Conservation (phyloP, 2,797 vertebrate species). For the Spatula versicolor region DNA sequence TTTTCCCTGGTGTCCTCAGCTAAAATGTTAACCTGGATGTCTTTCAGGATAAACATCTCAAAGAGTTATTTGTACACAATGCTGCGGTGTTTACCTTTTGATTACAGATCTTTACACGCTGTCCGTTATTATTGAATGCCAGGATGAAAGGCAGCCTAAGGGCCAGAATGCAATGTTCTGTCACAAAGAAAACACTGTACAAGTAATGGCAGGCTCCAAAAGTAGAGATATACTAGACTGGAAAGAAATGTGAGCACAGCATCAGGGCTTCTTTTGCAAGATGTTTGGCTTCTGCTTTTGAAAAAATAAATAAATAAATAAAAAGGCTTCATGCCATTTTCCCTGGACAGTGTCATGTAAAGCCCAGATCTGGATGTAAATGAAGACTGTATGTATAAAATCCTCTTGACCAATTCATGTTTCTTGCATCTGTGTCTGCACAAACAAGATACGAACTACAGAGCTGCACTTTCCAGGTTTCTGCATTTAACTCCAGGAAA, state of each 20-base stretch:
- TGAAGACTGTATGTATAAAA: not conserved
- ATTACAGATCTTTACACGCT: constrained; percentile 71
- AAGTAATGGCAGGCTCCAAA: constrained; percentile 47
- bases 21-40: constrained; percentile 58
- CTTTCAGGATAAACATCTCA: constrained; percentile 65
- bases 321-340: not conserved
- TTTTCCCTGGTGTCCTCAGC: constrained; percentile 43
- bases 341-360: not conserved
- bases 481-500: not conserved
- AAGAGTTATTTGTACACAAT: constrained; percentile 59
- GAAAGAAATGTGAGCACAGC: not conserved
- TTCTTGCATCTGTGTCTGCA: not conserved
- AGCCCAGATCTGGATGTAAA: not conserved
- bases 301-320: not conserved
- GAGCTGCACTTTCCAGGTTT: not conserved
- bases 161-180: constrained; percentile 36
- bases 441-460: not conserved
- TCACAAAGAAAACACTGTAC: constrained; percentile 66
- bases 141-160: constrained; percentile 64
- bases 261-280: not conserved
- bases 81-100: constrained; percentile 65
- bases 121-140: constrained; percentile 66
- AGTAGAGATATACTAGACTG: not conserved
- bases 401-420: not conserved
- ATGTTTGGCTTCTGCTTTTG: not conserved